Base-by-base conservation (phyloP, 1,140 invertebrate species). In the Chironomus tepperi region DNA sequence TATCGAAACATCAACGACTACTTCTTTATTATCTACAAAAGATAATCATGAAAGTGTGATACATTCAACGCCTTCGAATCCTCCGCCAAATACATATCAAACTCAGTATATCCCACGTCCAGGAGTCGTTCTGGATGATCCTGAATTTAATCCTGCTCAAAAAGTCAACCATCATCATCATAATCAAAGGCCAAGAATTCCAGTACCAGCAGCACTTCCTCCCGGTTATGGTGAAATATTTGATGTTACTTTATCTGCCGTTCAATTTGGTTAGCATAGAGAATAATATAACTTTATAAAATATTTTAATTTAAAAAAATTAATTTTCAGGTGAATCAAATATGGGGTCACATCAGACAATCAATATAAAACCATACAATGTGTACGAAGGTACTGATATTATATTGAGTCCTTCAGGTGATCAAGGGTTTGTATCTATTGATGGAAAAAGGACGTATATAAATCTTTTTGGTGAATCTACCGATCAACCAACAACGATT, bases 341-440 rank as follows among this genome's bases (percentile, higher is more conserved):
- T 12, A 57, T n/a, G 47, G 81, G 81, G 34, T 82, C 84, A 2
- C 77, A 82, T 73, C 81, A 82, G 76, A 82, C 81, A 6, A 81
- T 82, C 74, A 81, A 82, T 43, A 82, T 82, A 12, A 82, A 82
- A 76, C 81, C 81, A 0, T 82, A 79, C 74, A 84, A 84, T 3
- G 81, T 81, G 9, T 81, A 81, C 18, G 80, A 81, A 7, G 79
- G 81, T 24, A 86, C 85, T n/a, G 90, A 91, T 78, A 91, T 94
- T 24, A 89, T 94, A 19, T 91, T 92, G 3, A 89, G 89, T 0
- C 87, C 91, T 8, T 87, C 90, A 21, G 90, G 90, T 57, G 88
- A 89, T 74, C 89, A 95, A 78, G 91, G 93, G 74, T 95, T 93
- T 81, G 94, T 96, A 5, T 95, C 93, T n/a, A 96, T 96, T 75